phyloP scores from a whole-genome alignment of 37 sponge, comb jelly and placozoan species.

The Aplysina aerophoba region DNA sequence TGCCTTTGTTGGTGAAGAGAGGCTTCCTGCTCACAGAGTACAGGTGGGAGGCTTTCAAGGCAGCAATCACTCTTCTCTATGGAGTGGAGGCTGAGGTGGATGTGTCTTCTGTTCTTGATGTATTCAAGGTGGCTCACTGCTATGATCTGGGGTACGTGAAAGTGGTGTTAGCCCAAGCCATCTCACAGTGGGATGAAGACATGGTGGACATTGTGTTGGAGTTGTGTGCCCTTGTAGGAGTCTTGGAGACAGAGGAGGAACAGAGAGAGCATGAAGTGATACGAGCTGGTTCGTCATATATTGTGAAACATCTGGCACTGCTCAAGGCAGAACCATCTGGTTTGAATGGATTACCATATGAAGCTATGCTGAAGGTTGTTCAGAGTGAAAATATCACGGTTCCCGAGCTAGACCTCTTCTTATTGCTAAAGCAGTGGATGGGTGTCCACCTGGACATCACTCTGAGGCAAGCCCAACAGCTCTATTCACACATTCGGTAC shows the following conservation, averaged over 20 bases:
- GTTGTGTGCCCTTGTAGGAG: too few relatives aligned
- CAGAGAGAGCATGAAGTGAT: too few relatives aligned
- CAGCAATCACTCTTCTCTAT: background rate
- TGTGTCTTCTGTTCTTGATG: background rate
- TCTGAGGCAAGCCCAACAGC: background rate
- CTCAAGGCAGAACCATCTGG: too few relatives aligned
- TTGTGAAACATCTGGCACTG: too few relatives aligned
- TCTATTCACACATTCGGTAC: background rate
- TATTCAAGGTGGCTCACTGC: slow-evolving; percentile 4
- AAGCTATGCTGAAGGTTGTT: background rate
- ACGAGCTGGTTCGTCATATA: too few relatives aligned
- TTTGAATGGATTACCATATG: background rate
- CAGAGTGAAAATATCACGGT: background rate
- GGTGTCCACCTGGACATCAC: background rate
- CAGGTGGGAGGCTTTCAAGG: background rate
- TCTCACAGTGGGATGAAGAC: too few relatives aligned
- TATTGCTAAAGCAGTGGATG: background rate
- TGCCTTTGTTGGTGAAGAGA: too few relatives aligned
- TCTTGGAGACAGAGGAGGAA: too few relatives aligned
- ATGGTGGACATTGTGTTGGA: too few relatives aligned
- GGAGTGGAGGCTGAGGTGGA: background rate
- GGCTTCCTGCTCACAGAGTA: background rate
- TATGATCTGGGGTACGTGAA: background rate
- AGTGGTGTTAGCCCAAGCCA: background rate
- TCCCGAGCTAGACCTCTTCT: background rate